Conservation (phyloP, 1,140 invertebrate genomes). For the Camponotus vicinus region DNA sequence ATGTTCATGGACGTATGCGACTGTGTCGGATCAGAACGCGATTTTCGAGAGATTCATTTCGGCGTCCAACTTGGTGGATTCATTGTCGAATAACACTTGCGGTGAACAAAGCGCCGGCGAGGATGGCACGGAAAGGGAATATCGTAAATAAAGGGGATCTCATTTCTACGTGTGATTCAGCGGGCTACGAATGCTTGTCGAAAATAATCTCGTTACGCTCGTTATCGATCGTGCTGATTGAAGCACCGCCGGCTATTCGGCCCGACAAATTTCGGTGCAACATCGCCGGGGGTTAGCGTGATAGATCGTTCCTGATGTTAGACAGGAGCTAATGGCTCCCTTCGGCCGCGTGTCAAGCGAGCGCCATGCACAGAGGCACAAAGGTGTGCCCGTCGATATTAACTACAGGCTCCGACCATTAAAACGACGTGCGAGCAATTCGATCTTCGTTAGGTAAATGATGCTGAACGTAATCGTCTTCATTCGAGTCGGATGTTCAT, state of each 20-base stretch:
- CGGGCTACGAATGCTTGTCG: not conserved
- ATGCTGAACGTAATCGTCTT: constrained; percentile 8
- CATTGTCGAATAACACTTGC: not conserved
- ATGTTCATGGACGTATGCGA: not conserved
- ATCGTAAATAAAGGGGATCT: not conserved
- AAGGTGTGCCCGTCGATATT: constrained; percentile 8
- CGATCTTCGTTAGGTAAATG: constrained; percentile 1
- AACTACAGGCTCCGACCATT: constrained; percentile 17
- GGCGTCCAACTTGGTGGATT: not conserved
- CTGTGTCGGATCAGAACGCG: no score
- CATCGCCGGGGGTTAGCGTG: constrained; percentile 31
- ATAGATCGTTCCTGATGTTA: constrained; percentile 44
- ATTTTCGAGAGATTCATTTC: not conserved
- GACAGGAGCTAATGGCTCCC: constrained; percentile 29
- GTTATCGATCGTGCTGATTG: constrained; percentile 32
- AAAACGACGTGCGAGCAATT: not conserved
- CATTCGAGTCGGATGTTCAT: not conserved
- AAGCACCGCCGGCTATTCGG: not conserved
- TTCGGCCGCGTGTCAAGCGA: constrained; percentile 33
- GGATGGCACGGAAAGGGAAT: not conserved
- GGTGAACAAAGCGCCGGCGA: not conserved
- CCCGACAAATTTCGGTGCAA: constrained; percentile 41
- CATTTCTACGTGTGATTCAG: not conserved
- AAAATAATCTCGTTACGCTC: constrained; percentile 31
- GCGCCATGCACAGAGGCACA: constrained; percentile 10